phyloP scores from a whole-genome alignment of 2,888 invertebrate species.

The Harpalus rubripes region DNA sequence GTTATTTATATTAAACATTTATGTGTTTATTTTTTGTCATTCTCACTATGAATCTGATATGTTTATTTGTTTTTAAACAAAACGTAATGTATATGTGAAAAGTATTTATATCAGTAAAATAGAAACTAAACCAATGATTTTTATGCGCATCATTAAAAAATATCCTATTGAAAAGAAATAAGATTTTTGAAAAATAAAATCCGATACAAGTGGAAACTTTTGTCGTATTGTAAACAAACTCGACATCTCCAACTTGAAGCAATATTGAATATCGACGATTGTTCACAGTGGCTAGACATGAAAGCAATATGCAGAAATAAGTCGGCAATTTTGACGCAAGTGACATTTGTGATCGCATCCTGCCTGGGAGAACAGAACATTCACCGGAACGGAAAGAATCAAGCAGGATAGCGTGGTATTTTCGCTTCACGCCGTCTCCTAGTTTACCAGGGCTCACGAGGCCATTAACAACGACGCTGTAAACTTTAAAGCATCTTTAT shows the following conservation, averaged over 20 bases:
- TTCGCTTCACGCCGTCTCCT: neutral
- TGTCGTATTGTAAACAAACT: neutral
- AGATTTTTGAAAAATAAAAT: too few species aligned
- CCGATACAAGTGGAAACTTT: neutral
- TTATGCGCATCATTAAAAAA: too few species aligned
- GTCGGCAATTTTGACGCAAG: slow-evolving; percentile 15
- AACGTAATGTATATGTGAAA: too few species aligned
- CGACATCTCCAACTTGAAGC: neutral
- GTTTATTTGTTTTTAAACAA: too few species aligned
- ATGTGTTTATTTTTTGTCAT: too few species aligned
- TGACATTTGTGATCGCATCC: neutral
- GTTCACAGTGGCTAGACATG: slow-evolving; percentile 30
- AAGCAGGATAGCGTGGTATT: neutral
- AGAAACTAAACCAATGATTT: too few species aligned
- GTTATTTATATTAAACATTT: too few species aligned
- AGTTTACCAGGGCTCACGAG: neutral
- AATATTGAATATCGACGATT: slow-evolving; percentile 12
- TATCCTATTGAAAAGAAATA: too few species aligned
- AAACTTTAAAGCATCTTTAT: neutral
- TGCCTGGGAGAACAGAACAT: neutral
- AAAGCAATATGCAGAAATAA: slow-evolving; percentile 26
- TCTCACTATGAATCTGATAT: too few species aligned
- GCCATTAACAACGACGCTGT: neutral
- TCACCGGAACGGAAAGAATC: neutral
- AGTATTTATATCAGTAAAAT: too few species aligned